Percentiles rank a stretch among this genome's conserved stretches.
Evolutionary conservation across 2,113 vertebrate genomes (phyloP).

Genomic region (Macrotus californicus): DNA sequence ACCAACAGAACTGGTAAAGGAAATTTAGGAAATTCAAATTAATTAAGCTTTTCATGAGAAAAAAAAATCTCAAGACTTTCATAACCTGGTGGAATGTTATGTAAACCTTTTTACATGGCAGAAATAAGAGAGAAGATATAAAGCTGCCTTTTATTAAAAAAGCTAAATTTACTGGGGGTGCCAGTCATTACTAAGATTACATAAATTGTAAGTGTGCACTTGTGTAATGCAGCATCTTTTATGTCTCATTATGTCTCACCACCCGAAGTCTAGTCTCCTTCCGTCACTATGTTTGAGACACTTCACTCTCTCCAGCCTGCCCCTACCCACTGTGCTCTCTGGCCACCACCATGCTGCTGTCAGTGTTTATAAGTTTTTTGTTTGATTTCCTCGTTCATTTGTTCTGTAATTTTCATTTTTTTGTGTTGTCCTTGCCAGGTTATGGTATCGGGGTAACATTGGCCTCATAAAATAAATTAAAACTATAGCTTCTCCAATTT

Average conservation of each 20-base stretch:
- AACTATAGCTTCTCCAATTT: not conserved
- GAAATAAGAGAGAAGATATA: not conserved
- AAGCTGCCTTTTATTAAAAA: not conserved
- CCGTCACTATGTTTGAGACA: not conserved
- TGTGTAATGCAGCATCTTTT: not conserved
- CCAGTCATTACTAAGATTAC: not conserved
- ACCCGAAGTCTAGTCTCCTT: not conserved
- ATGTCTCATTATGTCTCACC: not conserved
- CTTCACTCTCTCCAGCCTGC: not conserved
- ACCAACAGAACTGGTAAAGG: not conserved
- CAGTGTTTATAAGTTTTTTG: not conserved
- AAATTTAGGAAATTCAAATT: constrained; percentile 18
- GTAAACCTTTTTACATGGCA: not conserved
- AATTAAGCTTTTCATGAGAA: not conserved
- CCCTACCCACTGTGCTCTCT: not conserved
- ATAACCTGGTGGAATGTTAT: not conserved
- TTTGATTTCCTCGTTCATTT: not conserved
- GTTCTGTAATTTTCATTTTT: not conserved
- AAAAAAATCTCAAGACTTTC: not conserved
- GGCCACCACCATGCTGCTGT: not conserved
- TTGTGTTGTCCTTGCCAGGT: not conserved
- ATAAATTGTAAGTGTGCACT: not conserved
- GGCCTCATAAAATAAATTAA: not conserved
- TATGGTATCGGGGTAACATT: not conserved
- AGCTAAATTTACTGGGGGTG: not conserved